Percentiles rank a stretch among this genome's conserved stretches.
Evolutionary conservation across 2,797 vertebrate genomes (phyloP).

Genomic region (Macropus fuliginosus): DNA sequence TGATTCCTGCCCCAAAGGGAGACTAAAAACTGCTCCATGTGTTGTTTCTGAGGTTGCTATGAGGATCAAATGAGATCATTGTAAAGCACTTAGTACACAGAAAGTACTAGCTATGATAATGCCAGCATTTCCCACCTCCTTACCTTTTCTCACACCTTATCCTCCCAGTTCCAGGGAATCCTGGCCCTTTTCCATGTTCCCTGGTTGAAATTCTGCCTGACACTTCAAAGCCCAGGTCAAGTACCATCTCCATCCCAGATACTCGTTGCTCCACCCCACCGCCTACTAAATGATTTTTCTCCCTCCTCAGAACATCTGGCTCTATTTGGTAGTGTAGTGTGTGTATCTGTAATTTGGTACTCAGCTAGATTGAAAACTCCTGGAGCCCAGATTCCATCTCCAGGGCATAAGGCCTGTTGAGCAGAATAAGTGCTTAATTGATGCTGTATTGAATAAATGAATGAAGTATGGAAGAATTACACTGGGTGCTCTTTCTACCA

Average conservation of each 20-base stretch:
- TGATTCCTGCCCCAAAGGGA: not conserved
- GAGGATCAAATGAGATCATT: not conserved
- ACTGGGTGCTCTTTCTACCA: not conserved
- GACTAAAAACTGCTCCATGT: not conserved
- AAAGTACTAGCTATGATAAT: no score
- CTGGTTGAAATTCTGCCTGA: not conserved
- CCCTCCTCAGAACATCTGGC: not conserved
- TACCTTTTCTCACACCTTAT: not conserved
- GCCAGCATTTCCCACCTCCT: not conserved
- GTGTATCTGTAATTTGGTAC: not conserved
- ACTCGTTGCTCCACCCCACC: not conserved
- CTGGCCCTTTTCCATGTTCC: not conserved
- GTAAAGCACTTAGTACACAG: not conserved
- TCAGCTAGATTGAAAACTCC: not conserved
- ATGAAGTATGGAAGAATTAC: not conserved
- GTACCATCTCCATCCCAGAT: not conserved
- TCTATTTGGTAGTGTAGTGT: not conserved
- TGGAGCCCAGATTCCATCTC: not conserved
- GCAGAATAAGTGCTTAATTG: not conserved
- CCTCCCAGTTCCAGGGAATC: not conserved
- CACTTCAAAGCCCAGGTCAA: not conserved
- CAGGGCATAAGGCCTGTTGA: not conserved
- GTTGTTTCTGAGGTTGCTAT: not conserved
- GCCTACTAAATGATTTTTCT: not conserved
- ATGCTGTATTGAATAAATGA: not conserved